Evolutionary conservation across 1,140 invertebrate genomes (phyloP), one percentile per base, ranked within the genome.

Genomic region (Nasonia longicornis): DNA sequence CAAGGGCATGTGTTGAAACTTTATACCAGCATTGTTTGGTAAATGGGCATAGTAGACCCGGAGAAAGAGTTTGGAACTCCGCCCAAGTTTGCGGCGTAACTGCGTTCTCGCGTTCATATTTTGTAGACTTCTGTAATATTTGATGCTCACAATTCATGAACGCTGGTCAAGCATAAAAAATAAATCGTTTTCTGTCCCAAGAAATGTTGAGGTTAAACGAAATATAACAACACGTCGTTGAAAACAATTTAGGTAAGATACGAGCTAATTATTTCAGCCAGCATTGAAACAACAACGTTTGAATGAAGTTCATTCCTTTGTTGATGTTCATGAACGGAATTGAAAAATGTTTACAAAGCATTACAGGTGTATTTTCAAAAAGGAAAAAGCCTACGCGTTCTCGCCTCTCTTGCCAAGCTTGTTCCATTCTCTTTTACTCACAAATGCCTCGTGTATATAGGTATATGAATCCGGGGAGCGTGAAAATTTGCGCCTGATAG

Each of bases 101-200:
- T 11, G 35, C 11, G 12, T 31, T 38, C 31, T 71, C 31, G 12
- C 31, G 12, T 71, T 71, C 35, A 20, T 42, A 71, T 71, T 71
- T 71, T 71, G 42, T 71, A 42, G 69, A 14, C 69, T 42, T 38
- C 31, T 20, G 14, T 38, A 26, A n/a, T 14, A 42, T 20, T 71
- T 16, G 20, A 38, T 7, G 20, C 35, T 71, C 42, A 35, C 14
- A 31, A 16, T 69, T 29, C 16, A 69, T 35, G 67, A 31, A 35
- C 11, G 45, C 16, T 14, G 3, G 10, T 48, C 26, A 64, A 4
- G 20, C 63, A 26, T 11, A 26, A 26, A 64, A 64, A 22, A 64
- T 64, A 26, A 11, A 2, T 48, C 11, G 45, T 48, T 76, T 85
- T 74, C 86, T 78, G 90, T 89, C 38, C 90, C 35, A 7, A 38